A percentile compares a stretch with the other conserved stretches of the same genome.
Evolutionary conservation across 2,888 invertebrate species (phyloP).

Genomic region (Dolomedes plantarius): DNA sequence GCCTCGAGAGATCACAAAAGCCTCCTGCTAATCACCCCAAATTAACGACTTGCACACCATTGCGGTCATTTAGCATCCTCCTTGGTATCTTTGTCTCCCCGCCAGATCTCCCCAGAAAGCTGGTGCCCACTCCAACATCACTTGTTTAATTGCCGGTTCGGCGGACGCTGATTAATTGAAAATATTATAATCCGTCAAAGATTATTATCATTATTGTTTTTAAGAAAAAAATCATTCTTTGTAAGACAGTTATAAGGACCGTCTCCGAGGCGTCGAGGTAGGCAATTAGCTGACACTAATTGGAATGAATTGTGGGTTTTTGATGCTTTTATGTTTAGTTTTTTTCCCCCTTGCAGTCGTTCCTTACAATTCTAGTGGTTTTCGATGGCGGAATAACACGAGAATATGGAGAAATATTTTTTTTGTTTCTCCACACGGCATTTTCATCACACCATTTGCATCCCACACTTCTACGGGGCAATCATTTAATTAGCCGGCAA

Average conservation of each 20-base stretch:
- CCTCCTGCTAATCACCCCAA: too few species aligned
- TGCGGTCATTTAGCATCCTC: too few species aligned
- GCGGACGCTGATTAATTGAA: conserved; percentile 47
- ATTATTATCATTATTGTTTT: background rate
- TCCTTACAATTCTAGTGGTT: too few species aligned
- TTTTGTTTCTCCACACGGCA: too few species aligned
- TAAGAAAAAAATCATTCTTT: background rate
- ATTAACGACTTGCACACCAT: too few species aligned
- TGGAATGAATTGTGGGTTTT: conserved; percentile 29
- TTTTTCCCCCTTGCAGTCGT: background rate
- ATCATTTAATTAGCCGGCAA: conserved; percentile 33
- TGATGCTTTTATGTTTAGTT: conserved; percentile 17
- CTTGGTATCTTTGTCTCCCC: too few species aligned
- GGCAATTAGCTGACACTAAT: conserved; percentile 60
- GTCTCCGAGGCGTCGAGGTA: conserved; percentile 28
- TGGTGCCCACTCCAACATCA: background rate
- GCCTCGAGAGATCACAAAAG: too few species aligned
- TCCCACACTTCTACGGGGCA: conserved; percentile 28
- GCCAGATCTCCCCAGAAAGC: too few species aligned
- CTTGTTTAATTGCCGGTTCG: conserved; percentile 32
- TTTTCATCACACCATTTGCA: conserved; percentile 29
- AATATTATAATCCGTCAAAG: conserved; percentile 18
- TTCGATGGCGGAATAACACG: too few species aligned
- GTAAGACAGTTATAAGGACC: background rate
- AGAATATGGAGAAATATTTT: too few species aligned